phyloP scores from a whole-genome alignment of 2,888 invertebrate genomes.

The Colostygia pectinataria region DNA sequence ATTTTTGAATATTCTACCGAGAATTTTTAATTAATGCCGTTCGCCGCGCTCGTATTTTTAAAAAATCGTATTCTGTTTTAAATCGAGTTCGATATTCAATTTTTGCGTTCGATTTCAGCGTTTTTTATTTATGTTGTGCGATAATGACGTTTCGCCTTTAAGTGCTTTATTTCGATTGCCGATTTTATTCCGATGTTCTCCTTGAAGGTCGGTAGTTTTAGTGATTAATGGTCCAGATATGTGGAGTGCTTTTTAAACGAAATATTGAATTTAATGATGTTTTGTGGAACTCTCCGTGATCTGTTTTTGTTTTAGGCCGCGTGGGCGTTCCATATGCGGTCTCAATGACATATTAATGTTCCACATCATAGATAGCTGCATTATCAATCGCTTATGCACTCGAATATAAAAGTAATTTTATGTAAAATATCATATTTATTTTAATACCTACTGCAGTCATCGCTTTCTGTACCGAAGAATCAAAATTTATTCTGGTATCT shows the following conservation, averaged over 20 bases:
- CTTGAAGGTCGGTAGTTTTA: conserved; percentile 81
- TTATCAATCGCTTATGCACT: conserved; percentile 56
- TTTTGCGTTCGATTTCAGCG: conserved; percentile 80
- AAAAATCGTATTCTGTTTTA: conserved; percentile 81
- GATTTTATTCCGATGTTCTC: conserved; percentile 79
- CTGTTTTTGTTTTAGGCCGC: conserved; percentile 62
- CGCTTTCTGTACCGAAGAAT: conserved; percentile 9
- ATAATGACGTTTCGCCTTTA: conserved; percentile 83
- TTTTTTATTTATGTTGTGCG: conserved; percentile 82
- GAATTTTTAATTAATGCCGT: conserved; percentile 83
- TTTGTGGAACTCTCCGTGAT: conserved; percentile 68
- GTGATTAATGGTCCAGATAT: conserved; percentile 82
- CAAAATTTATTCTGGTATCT: conserved; percentile 14
- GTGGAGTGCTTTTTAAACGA: conserved; percentile 82
- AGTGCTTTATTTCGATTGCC: conserved; percentile 83
- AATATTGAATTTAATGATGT: conserved; percentile 82
- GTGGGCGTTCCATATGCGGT: conserved; percentile 59
- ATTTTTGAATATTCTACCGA: conserved; percentile 83
- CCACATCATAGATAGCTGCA: conserved; percentile 54
- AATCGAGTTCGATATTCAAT: conserved; percentile 82
- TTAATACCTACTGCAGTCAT: conserved; percentile 8
- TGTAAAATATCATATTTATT: conserved; percentile 37
- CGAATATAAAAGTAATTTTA: conserved; percentile 36
- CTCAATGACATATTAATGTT: conserved; percentile 57
- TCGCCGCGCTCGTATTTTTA: conserved; percentile 78